These are phyloP conservation scores for Drosophila funebris DNA, from an alignment of 1,140 invertebrate species.

Conservation along the genomic window DNA sequence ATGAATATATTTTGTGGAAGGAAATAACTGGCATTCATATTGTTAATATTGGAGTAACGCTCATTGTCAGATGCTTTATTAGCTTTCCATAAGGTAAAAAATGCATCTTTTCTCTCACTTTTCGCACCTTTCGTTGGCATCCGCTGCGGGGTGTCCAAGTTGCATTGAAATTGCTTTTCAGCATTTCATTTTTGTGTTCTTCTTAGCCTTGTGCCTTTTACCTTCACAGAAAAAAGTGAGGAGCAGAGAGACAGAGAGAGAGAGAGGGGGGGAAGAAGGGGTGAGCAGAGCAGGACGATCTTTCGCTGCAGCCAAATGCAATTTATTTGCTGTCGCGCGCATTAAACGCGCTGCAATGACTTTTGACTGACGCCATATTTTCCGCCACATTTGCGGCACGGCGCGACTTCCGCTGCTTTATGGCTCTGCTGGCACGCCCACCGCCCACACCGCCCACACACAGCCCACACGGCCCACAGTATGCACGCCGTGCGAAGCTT, in stretches of 20 bases:
- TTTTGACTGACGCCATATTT: constrained; percentile 83
- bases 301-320: constrained; percentile 47
- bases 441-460: background rate
- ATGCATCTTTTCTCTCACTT: background rate
- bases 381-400: constrained; percentile 52
- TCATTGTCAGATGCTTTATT: background rate
- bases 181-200: constrained; percentile 17
- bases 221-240: no score
- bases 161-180: constrained; percentile 63
- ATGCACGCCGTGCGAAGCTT: background rate
- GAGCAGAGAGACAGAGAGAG: background rate
- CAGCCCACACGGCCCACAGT: constrained; percentile 27
- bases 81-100: background rate
- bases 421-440: constrained; percentile 62
- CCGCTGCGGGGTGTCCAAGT: constrained; percentile 39
- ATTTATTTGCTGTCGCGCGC: constrained; percentile 81
- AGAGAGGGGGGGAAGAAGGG: background rate
- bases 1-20: no score
- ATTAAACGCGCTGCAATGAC: constrained; percentile 72
- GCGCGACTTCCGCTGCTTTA: constrained; percentile 54
- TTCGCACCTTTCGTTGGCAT: constrained; percentile 43
- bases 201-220: constrained; percentile 20
- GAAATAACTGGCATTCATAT: no score
- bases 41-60: no score
- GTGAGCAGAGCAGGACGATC: no score